phyloP scores from a whole-genome alignment of 2,113 vertebrate species.

The Mobula hypostoma region DNA sequence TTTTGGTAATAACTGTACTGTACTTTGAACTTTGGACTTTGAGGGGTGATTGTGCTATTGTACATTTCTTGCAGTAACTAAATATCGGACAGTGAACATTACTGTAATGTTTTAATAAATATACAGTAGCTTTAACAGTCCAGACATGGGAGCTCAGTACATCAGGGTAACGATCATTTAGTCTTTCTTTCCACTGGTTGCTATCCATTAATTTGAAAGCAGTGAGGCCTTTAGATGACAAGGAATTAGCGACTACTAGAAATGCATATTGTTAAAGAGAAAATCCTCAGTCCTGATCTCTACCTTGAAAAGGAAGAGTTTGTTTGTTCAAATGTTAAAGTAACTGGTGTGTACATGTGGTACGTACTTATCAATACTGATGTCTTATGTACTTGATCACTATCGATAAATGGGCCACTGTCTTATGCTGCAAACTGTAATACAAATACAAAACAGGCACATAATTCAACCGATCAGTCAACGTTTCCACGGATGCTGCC shows the following conservation, averaged over 20 bases:
- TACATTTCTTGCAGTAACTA: neutral
- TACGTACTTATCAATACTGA: neutral
- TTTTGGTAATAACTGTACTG: no score
- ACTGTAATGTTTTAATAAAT: neutral
- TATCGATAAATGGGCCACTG: neutral
- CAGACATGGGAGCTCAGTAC: neutral
- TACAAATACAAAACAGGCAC: neutral
- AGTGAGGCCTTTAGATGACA: neutral
- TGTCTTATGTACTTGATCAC: neutral
- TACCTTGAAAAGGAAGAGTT: neutral
- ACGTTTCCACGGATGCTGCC: no score
- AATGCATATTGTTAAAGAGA: neutral
- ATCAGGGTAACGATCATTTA: neutral
- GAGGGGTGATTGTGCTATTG: neutral
- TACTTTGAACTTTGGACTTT: no score
- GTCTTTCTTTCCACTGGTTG: neutral
- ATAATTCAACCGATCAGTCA: no score
- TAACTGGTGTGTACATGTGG: neutral
- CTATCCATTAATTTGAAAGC: neutral
- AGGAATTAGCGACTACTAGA: neutral
- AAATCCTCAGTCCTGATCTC: neutral
- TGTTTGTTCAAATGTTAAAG: neutral
- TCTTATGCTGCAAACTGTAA: neutral
- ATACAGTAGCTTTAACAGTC: neutral
- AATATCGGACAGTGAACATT: neutral